Evolutionary conservation across 2,888 invertebrate genomes (phyloP).

Genomic region (Macropis europaea): DNA sequence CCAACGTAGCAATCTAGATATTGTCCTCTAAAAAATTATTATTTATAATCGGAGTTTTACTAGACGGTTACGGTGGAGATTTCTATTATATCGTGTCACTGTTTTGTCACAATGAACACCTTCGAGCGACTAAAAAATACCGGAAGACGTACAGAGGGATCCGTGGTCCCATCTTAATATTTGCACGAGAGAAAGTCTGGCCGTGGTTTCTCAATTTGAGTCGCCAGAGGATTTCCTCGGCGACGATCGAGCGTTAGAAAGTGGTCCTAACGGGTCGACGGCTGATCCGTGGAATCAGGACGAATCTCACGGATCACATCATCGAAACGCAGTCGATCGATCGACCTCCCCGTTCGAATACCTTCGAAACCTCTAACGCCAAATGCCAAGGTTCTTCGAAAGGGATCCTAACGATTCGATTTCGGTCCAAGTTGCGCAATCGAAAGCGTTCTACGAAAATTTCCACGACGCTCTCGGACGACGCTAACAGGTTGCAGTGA

Average conservation of each 20-base stretch:
- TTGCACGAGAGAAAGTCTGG: slow-evolving; percentile 52
- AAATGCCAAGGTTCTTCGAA: slow-evolving; percentile 59
- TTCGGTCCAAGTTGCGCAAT: slow-evolving; percentile 24
- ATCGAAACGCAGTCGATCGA: too few relatives aligned
- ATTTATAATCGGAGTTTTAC: too few relatives aligned
- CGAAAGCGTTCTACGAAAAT: not conserved
- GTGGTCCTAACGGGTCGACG: slow-evolving; percentile 25
- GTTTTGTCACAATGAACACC: too few relatives aligned
- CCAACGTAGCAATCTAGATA: too few relatives aligned
- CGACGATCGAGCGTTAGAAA: slow-evolving; percentile 12
- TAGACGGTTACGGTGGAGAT: too few relatives aligned
- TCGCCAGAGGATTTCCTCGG: slow-evolving; percentile 10
- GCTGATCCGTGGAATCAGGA: slow-evolving; percentile 10
- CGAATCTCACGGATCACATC: not conserved
- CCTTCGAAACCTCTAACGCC: slow-evolving; percentile 43
- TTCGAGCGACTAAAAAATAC: too few relatives aligned
- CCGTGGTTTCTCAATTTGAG: slow-evolving; percentile 47
- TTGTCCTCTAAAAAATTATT: too few relatives aligned
- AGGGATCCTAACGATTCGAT: slow-evolving; percentile 28
- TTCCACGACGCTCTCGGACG: slow-evolving; percentile 11
- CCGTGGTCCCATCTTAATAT: slow-evolving; percentile 17
- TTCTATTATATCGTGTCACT: too few relatives aligned
- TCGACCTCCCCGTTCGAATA: not conserved
- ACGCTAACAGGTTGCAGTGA: too few relatives aligned
- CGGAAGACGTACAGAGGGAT: not conserved